Evolutionary conservation across 2,888 invertebrate genomes (phyloP), one percentile per base, ranked within the genome.

Genomic region (Cryptus viduatorius): DNA sequence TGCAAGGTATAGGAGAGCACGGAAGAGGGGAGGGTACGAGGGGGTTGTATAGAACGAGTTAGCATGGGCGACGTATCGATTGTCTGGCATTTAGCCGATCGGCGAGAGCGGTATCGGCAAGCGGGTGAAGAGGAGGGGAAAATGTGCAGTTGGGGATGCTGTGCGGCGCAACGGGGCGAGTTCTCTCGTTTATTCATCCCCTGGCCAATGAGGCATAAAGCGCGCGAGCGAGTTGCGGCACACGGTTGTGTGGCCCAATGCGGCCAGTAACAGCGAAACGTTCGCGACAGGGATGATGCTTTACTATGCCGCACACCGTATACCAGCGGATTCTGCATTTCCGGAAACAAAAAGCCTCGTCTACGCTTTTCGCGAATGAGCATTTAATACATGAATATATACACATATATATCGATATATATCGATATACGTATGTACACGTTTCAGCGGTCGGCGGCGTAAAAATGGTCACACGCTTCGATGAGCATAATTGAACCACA

Each of bases 71-170:
- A 91, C 88, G 89, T 91, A 92, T 92, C 91, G 92, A 92, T 92
- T 92, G 91, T 90, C 90, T 90, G 90, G 89, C 90, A 91, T 91
- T 92, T 92, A 90, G 81, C 91, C 89, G 83, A 86, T 89, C 90
- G 86, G 86, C 88, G 75, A 56, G 56, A 31, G 68, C 37, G 37
- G 37, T 42, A 48, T 48, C 48, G 42, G 24, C 31, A 7, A 56
- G 1, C 31, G 56, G 14, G 50, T n/a, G 44, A 29, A 29, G 29
- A 37, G 5, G 65, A n/a, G 65, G 19, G 14, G 42, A 19, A 29
- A 29, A 68, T 37, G 31, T 59, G 50, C 59, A 56, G 37, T 19
- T n/a, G 37, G 44, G 53, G 71, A 65, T 56, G 69, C 61, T 61
- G 56, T 64, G 68, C 61, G 31, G 73, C 64, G 72, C 46, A 56